phyloP scores from a whole-genome alignment of 2,797 vertebrate species.

The Siniperca scherzeri region DNA sequence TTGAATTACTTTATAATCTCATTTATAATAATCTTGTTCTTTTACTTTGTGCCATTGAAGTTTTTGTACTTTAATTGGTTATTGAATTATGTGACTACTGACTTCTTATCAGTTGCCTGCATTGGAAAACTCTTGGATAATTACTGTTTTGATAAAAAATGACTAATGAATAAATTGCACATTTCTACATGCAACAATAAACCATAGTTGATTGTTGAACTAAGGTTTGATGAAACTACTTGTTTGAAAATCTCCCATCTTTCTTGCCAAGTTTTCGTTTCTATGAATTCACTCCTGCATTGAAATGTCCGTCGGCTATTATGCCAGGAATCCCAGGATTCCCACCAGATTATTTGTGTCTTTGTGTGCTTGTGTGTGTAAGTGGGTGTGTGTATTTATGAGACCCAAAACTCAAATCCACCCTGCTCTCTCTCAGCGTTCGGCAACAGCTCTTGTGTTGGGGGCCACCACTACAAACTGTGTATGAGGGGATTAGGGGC shows the following conservation, averaged over 20 bases:
- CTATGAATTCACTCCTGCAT: slow-evolving; percentile 56
- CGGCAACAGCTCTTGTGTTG: slow-evolving; percentile 76
- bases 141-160: slow-evolving; percentile 14
- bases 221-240: slow-evolving; percentile 26
- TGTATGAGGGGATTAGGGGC: slow-evolving; percentile 86
- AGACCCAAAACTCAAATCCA: slow-evolving; percentile 64
- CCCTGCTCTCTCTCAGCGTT: slow-evolving; percentile 56
- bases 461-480: slow-evolving; percentile 82
- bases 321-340: slow-evolving; percentile 61
- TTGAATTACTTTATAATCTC: not conserved
- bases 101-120: not conserved
- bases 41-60: not conserved
- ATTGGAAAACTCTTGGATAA: not conserved
- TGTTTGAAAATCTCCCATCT: slow-evolving; percentile 47
- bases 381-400: slow-evolving; percentile 57
- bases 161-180: not conserved
- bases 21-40: not conserved
- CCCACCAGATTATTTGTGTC: slow-evolving; percentile 55
- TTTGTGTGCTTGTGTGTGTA: slow-evolving; percentile 49
- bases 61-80: slow-evolving; percentile 2
- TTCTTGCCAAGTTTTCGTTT: slow-evolving; percentile 52
- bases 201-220: not conserved
- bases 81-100: not conserved
- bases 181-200: not conserved
- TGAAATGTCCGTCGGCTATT: slow-evolving; percentile 64